A percentile compares a stretch with the other conserved stretches of the same genome.
These are phyloP conservation scores for Helicorthomorpha holstii DNA, from an alignment of 1,140 invertebrate species.

Conservation along the genomic window DNA sequence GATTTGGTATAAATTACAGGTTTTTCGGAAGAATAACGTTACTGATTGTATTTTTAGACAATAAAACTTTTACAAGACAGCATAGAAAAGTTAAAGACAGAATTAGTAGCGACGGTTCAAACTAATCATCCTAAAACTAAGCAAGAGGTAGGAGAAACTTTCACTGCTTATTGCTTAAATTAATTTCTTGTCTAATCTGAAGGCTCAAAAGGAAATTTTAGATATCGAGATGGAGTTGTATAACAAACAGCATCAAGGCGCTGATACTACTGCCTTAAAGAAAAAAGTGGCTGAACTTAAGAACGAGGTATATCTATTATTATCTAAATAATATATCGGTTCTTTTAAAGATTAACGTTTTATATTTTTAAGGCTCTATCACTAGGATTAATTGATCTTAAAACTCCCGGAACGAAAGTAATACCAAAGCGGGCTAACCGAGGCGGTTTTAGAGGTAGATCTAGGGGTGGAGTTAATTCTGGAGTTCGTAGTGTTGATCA, in stretches of 20 bases:
- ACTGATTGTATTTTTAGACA: slow-evolving; percentile 28
- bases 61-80: slow-evolving; percentile 55
- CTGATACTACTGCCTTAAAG: slow-evolving; percentile 51
- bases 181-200: slow-evolving; percentile 1
- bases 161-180: slow-evolving; percentile 3
- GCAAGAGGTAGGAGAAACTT: slow-evolving; percentile 1
- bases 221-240: slow-evolving; percentile 77
- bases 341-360: too few species aligned
- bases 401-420: slow-evolving; percentile 4
- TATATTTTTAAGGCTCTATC: not conserved
- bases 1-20: not conserved
- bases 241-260: slow-evolving; percentile 58
- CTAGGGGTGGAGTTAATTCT: slow-evolving; percentile 3
- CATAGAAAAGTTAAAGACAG: slow-evolving; percentile 54
- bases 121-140: slow-evolving; percentile 11
- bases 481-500: slow-evolving; percentile 48
- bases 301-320: slow-evolving; percentile 35
- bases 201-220: slow-evolving; percentile 63
- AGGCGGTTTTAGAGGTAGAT: slow-evolving; percentile 6
- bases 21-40: not conserved
- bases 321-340: slow-evolving; percentile 14
- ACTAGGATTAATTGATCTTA: not conserved
- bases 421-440: slow-evolving; percentile 12
- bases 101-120: slow-evolving; percentile 28
- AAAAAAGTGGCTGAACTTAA: slow-evolving; percentile 53